Percentiles rank a stretch among this genome's conserved stretches.
These are phyloP conservation scores for Nesidiocoris tenuis DNA, from an alignment of 2,888 invertebrate genomes.

Conservation along the genomic window DNA sequence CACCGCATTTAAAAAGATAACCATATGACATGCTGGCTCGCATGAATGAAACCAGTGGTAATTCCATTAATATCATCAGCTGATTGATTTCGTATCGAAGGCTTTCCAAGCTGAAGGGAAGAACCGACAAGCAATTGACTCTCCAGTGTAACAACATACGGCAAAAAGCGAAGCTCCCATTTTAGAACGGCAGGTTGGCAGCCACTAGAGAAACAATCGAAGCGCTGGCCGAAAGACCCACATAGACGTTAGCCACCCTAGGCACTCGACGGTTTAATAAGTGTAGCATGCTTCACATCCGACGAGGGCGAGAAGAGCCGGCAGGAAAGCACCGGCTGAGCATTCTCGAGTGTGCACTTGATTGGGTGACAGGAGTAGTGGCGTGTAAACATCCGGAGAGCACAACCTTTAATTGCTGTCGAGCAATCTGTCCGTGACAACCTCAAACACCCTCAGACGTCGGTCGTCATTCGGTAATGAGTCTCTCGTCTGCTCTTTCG, in stretches of 20 bases:
- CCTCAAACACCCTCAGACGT: slow-evolving; percentile 39
- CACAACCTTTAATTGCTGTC: slow-evolving; percentile 46
- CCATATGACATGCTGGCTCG: no score
- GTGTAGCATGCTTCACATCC: slow-evolving; percentile 5
- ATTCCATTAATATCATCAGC: background rate
- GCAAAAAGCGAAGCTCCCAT: background rate
- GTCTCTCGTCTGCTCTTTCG: slow-evolving; percentile 15
- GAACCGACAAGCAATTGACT: slow-evolving; percentile 32
- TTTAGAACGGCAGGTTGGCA: background rate
- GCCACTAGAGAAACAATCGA: slow-evolving; percentile 28
- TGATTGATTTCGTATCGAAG: background rate
- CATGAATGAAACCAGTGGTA: background rate
- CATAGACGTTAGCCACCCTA: slow-evolving; percentile 12
- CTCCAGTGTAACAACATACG: background rate
- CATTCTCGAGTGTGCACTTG: slow-evolving; percentile 29
- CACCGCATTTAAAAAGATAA: no score
- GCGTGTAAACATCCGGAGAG: slow-evolving; percentile 41
- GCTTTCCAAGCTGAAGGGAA: background rate
- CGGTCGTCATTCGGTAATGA: slow-evolving; percentile 34
- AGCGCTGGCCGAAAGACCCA: slow-evolving; percentile 41
- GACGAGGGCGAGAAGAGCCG: background rate
- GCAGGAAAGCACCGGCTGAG: background rate
- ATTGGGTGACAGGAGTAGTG: slow-evolving; percentile 43
- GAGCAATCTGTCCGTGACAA: slow-evolving; percentile 44
- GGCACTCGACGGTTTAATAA: slow-evolving; percentile 43